Percentiles rank a stretch among this genome's conserved stretches.
Conservation (phyloP, 1,140 invertebrate genomes). For the Yoshiicerus persimilis region DNA sequence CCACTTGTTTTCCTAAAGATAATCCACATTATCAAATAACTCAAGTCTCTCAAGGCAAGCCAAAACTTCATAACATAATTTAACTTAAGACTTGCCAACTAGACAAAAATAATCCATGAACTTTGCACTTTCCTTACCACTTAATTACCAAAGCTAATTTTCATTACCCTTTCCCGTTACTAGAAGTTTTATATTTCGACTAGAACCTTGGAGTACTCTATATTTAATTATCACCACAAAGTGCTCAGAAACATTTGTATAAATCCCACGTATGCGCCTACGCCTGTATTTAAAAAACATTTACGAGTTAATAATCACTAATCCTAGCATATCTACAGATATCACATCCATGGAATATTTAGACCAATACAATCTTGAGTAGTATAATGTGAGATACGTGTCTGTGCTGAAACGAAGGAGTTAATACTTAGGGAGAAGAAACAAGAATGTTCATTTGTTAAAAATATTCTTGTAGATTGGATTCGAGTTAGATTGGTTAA, state of each 20-base stretch:
- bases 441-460: neutral
- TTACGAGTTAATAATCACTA: too few relatives aligned
- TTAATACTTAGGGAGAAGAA: neutral
- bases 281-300: too few relatives aligned
- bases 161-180: neutral
- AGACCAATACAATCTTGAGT: too few relatives aligned
- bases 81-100: neutral
- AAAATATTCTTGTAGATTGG: neutral
- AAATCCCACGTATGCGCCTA: too few relatives aligned
- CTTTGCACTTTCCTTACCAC: neutral
- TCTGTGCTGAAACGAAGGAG: too few relatives aligned
- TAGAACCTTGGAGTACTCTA: too few relatives aligned
- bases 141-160: constrained; percentile 15
- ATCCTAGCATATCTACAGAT: too few relatives aligned
- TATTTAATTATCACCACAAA: too few relatives aligned
- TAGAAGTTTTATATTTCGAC: too few relatives aligned
- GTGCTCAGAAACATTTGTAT: too few relatives aligned
- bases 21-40: neutral
- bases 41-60: neutral
- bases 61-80: neutral
- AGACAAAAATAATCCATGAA: neutral
- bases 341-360: too few relatives aligned
- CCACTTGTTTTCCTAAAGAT: neutral
- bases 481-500: neutral
- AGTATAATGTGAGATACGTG: too few relatives aligned